Percentiles rank a stretch among this genome's conserved stretches.
Conservation (phyloP, 2,797 vertebrate genomes). For the Sebastes itinus region DNA sequence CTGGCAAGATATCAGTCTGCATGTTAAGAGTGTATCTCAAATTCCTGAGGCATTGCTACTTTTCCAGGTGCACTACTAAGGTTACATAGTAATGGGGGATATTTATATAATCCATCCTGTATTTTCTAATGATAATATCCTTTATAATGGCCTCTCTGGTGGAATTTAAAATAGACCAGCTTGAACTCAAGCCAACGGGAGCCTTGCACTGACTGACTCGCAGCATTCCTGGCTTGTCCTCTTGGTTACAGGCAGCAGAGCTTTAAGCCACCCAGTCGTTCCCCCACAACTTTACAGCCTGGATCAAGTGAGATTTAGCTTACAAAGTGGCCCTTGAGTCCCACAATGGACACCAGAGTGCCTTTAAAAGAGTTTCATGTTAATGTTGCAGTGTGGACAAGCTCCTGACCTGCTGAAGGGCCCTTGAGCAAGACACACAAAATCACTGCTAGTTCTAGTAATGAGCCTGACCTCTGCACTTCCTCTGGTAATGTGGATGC, state of each 20-base stretch:
- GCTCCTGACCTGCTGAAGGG: constrained; percentile 20
- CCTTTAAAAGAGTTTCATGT: constrained; percentile 15
- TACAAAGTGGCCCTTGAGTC: constrained; percentile 62
- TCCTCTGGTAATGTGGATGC: neutral
- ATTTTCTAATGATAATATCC: constrained; percentile 7
- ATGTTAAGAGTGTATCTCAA: neutral
- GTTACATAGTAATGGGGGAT: neutral
- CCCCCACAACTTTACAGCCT: constrained; percentile 44
- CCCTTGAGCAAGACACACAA: constrained; percentile 20
- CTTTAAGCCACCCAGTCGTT: constrained; percentile 35
- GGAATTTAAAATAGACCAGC: constrained; percentile 36
- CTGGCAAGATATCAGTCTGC: neutral
- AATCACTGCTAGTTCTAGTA: neutral
- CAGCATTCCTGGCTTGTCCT: constrained; percentile 62
- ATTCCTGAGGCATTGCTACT: neutral
- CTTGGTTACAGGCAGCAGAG: constrained; percentile 61
- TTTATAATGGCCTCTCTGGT: constrained; percentile 1
- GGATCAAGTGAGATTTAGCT: constrained; percentile 72
- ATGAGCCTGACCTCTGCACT: constrained; percentile 21
- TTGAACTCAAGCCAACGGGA: constrained; percentile 26
- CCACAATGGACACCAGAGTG: constrained; percentile 47
- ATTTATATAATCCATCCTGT: constrained; percentile 6
- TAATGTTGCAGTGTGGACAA: constrained; percentile 31
- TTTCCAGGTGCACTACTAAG: constrained; percentile 4
- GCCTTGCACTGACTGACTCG: constrained; percentile 49